Evolutionary conservation across 2,113 vertebrate species (phyloP), one percentile per base, ranked within the genome.

Genomic region (Neodontobutis hainanensis): DNA sequence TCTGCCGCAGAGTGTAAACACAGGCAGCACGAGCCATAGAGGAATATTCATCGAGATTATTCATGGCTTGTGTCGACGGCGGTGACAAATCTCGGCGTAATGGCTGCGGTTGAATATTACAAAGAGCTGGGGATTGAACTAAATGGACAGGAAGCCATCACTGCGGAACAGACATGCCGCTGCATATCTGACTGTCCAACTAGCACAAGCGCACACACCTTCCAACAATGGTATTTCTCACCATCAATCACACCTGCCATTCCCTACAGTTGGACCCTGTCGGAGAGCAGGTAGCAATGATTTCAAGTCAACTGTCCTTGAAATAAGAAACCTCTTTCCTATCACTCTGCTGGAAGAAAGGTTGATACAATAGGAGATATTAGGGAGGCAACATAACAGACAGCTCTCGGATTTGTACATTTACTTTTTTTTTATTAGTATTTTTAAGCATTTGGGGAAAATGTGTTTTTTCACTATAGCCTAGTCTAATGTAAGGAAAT

Each of bases 1-100:
- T 83, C 36, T 36, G 71, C 71, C 2, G 35, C 59, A 44, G 34
- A 42, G 66, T 55, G 77, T 78, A 80, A 80, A 85, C 81, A 75
- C 48, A 10, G 56, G 79, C 59, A 14, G 72, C 27, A 32, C 35
- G 15, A 61, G 78, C 59, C 3, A 16, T 8, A 16, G 55, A 60
- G 53, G 77, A 86, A 89, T 78, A 89, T 87, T 87, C 80, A 86
- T 80, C 71, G 67, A 80, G 71, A 83, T 82, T 81, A 85, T 85
- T 83, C 87, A 73, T 45, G 63, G 67, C 27, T 50, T 49, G 63
- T 81, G 85, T 83, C 81, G 70, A 79, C 35, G 35, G 55, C 61
- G 0, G 49, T 79, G 87, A 77, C 72, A 69, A 57, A 82, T 79
- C 74, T 58, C 47, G 47, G 70, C 62, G 81, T 68, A 81, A 82